Evolutionary conservation across 2,888 invertebrate species (phyloP).

Genomic region (Aleiodes alternator): DNA sequence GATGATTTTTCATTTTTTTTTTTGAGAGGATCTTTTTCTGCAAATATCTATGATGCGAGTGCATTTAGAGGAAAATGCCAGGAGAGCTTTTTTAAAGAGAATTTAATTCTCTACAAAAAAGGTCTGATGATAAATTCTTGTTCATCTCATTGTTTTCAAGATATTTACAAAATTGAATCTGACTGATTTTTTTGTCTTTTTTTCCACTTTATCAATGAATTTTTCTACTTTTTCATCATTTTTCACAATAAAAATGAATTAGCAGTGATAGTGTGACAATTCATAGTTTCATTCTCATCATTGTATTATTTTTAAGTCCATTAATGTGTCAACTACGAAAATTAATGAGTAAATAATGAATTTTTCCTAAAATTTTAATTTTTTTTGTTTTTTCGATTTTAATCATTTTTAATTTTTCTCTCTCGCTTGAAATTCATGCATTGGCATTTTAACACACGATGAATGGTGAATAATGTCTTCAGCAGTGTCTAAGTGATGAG

Average conservation of each 20-base stretch:
- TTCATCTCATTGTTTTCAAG: too few species aligned
- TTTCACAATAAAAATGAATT: constrained; percentile 8
- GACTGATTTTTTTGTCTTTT: constrained; percentile 33
- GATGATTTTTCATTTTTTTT: constrained; percentile 25
- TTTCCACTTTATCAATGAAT: constrained; percentile 34
- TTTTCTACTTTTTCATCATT: constrained; percentile 33
- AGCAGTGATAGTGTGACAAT: constrained; percentile 16
- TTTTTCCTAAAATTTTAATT: constrained; percentile 9
- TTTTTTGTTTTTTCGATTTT: background rate
- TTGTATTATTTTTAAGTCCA: constrained; percentile 25
- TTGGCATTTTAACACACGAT: constrained; percentile 29
- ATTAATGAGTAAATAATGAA: constrained; percentile 17
- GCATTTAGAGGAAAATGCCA: too few species aligned
- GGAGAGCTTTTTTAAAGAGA: too few species aligned
- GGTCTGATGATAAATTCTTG: too few species aligned
- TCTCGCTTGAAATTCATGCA: constrained; percentile 16
- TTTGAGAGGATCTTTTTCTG: background rate
- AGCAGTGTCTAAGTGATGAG: background rate
- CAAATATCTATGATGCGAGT: too few species aligned
- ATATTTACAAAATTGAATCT: too few species aligned
- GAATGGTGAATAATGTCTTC: constrained; percentile 9
- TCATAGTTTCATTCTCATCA: background rate
- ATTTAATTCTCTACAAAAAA: too few species aligned
- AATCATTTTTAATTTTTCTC: background rate
- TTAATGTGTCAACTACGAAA: constrained; percentile 14